Evolutionary conservation across 2,888 invertebrate genomes (phyloP).

Genomic region (Clepsis dumicolana): DNA sequence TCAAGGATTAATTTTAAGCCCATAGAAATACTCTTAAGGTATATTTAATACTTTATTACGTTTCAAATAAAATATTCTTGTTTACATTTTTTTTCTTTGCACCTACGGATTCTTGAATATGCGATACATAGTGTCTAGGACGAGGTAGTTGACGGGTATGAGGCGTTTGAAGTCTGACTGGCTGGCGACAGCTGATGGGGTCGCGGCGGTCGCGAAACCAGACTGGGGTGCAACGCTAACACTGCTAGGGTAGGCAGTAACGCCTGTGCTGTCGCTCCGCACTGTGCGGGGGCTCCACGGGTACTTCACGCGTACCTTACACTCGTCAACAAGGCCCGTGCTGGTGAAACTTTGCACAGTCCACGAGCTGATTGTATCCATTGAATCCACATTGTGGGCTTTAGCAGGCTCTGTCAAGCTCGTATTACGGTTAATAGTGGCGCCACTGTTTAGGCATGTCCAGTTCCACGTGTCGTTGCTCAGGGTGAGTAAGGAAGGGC

Average conservation of each 20-base stretch:
- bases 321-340: conserved; percentile 42
- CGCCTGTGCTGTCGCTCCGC: conserved; percentile 44
- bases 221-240: conserved; percentile 45
- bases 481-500: background rate
- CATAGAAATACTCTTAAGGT: conserved; percentile 24
- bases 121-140: background rate
- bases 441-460: background rate
- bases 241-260: conserved; percentile 62
- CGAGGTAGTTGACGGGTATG: conserved; percentile 3
- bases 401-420: background rate
- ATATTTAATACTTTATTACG: conserved; percentile 48
- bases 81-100: conserved; percentile 58
- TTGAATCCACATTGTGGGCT: background rate
- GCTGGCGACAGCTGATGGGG: background rate
- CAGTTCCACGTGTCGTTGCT: background rate
- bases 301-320: conserved; percentile 50
- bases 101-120: conserved; percentile 10
- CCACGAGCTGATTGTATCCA: conserved; percentile 58
- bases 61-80: conserved; percentile 60
- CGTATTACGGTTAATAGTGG: background rate
- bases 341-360: conserved; percentile 60
- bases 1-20: conserved; percentile 8
- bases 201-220: background rate
- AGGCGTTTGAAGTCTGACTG: background rate
- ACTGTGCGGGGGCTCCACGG: conserved; percentile 60